Evolutionary conservation across 1,140 invertebrate species (phyloP).

Genomic region (Phortica variegata): DNA sequence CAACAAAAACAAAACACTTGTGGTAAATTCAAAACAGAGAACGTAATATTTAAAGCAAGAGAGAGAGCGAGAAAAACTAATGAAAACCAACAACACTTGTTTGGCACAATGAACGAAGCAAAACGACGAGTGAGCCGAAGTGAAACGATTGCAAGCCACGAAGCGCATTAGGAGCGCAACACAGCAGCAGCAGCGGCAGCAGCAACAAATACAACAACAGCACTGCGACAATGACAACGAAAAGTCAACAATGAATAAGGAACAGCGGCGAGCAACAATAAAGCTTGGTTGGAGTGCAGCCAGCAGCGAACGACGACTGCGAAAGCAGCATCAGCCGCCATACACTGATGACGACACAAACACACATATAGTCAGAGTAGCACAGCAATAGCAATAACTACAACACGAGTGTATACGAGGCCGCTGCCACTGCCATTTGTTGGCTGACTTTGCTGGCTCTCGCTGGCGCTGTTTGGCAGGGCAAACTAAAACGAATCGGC

Average conservation of each 20-base stretch:
- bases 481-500: conserved; percentile 26
- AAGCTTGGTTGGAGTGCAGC: not conserved
- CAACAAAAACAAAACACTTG: too few relatives aligned
- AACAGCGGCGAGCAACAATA: not conserved
- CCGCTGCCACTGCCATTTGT: conserved; percentile 3
- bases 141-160: conserved; percentile 20
- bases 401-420: too few relatives aligned
- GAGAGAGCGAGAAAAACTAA: conserved; percentile 11
- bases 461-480: conserved; percentile 51
- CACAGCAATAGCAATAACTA: too few relatives aligned
- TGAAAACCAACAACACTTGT: too few relatives aligned
- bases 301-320: too few relatives aligned
- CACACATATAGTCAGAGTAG: too few relatives aligned
- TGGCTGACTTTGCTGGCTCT: conserved; percentile 1
- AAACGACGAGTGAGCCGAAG: conserved; percentile 14
- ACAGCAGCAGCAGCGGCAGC: conserved; percentile 21
- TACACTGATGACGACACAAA: too few relatives aligned
- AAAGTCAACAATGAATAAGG: conserved; percentile 19
- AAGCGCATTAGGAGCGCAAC: conserved; percentile 12
- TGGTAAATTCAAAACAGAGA: conserved; percentile 21
- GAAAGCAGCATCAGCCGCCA: too few relatives aligned
- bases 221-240: conserved; percentile 21
- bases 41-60: too few relatives aligned
- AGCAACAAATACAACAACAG: conserved; percentile 16
- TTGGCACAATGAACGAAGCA: conserved; percentile 8